Conservation (phyloP, 2,797 vertebrate genomes). For the Artibeus jamaicensis region DNA sequence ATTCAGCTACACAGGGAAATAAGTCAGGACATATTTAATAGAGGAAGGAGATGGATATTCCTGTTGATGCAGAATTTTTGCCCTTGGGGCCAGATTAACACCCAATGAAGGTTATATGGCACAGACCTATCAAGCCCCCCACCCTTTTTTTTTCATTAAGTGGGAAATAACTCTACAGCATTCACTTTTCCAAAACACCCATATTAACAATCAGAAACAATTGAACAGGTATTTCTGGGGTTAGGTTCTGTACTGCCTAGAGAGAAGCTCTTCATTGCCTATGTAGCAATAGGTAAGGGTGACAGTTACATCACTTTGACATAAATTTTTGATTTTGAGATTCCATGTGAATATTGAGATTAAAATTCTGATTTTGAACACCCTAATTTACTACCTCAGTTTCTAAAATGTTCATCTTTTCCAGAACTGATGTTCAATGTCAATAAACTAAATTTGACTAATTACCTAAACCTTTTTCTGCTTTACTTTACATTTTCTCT, state of each 20-base stretch:
- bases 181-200: neutral
- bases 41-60: neutral
- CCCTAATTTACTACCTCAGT: neutral
- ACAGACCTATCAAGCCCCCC: neutral
- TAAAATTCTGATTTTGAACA: neutral
- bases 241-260: neutral
- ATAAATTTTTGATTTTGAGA: neutral
- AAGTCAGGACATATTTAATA: neutral
- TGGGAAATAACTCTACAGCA: neutral
- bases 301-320: neutral
- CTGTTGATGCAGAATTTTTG: neutral
- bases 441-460: neutral
- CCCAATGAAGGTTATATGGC: neutral
- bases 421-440: neutral
- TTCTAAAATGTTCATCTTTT: neutral
- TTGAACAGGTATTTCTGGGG: neutral
- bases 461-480: neutral
- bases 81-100: neutral
- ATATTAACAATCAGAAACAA: neutral
- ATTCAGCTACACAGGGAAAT: neutral
- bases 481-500: neutral
- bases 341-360: neutral
- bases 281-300: neutral
- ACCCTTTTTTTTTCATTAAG: neutral
- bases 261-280: neutral